Evolutionary conservation across 1,140 invertebrate genomes (phyloP).

Genomic region (Steinernema khuongi): DNA sequence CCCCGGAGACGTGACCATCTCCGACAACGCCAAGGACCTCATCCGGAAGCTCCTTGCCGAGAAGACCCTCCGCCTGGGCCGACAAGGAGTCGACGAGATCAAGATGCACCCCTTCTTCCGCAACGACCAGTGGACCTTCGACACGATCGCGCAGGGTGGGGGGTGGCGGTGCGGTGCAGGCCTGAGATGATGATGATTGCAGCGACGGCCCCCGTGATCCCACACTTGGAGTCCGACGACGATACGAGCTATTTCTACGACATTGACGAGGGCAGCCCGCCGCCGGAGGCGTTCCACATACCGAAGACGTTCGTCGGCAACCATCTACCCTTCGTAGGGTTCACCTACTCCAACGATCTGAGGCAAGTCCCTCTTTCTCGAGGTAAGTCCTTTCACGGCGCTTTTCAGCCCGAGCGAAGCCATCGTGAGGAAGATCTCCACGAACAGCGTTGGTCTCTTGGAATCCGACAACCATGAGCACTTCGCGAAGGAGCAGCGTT

Average conservation of each 20-base stretch:
- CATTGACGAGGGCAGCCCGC: constrained; percentile 80
- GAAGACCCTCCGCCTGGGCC: constrained; percentile 72
- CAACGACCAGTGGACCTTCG: constrained; percentile 95
- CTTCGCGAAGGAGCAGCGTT: not conserved
- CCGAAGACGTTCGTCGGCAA: constrained; percentile 96
- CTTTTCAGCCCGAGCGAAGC: not conserved
- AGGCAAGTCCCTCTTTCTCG: constrained; percentile 23
- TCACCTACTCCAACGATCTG: constrained; percentile 75
- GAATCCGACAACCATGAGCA: not conserved
- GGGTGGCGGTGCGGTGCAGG: constrained; percentile 10
- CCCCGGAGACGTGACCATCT: constrained; percentile 82
- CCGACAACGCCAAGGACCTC: constrained; percentile 78
- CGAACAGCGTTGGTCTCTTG: not conserved
- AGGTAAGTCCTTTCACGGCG: constrained; percentile 10
- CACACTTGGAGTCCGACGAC: constrained; percentile 86
- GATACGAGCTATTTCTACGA: constrained; percentile 98
- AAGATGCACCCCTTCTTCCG: constrained; percentile 88
- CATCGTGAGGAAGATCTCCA: not conserved
- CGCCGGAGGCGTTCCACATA: constrained; percentile 83
- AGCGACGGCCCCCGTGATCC: constrained; percentile 87
- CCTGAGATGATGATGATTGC: constrained; percentile 29
- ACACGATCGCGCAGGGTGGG: constrained; percentile 79
- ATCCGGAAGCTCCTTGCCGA: constrained; percentile 90
- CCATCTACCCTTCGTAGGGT: constrained; percentile 94
- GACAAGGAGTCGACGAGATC: constrained; percentile 88